phyloP scores from a whole-genome alignment of 1,140 invertebrate genomes.

The Drosophila ironensis region DNA sequence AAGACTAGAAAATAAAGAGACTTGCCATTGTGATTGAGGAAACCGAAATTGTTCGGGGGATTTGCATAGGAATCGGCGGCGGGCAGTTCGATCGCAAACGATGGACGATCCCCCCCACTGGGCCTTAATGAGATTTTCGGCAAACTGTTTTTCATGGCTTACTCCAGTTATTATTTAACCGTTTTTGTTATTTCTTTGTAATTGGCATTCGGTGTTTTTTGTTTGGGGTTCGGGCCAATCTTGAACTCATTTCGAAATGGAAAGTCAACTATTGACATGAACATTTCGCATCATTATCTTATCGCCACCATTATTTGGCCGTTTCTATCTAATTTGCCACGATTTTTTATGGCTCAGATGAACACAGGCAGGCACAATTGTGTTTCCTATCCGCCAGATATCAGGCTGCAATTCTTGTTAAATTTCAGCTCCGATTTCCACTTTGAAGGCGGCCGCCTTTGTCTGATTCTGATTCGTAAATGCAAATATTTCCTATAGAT shows the following conservation, averaged over 20 bases:
- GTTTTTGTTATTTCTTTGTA: conserved; percentile 48
- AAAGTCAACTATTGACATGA: conserved; percentile 55
- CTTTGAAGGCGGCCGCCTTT: conserved; percentile 65
- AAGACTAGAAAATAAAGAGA: conserved; percentile 22
- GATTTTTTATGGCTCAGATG: conserved; percentile 64
- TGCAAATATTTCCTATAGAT: conserved; percentile 59
- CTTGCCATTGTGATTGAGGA: conserved; percentile 43
- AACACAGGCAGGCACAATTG: conserved; percentile 21
- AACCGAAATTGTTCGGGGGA: conserved; percentile 45
- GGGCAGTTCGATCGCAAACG: conserved; percentile 12
- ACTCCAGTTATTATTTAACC: conserved; percentile 73
- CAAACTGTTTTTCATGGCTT: conserved; percentile 56
- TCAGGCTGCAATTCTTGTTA: conserved; percentile 52
- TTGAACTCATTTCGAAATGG: conserved; percentile 70
- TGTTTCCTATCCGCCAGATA: conserved; percentile 24
- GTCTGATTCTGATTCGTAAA: conserved; percentile 26
- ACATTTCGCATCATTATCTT: conserved; percentile 60
- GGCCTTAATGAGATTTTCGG: conserved; percentile 71
- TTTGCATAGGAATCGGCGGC: conserved; percentile 71
- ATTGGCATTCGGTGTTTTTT: conserved; percentile 57
- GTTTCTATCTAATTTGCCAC: conserved; percentile 50
- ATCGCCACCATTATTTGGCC: conserved; percentile 43
- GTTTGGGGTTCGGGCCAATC: conserved; percentile 45
- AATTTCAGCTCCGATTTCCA: conserved; percentile 31
- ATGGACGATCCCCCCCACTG: conserved; percentile 55